These are phyloP conservation scores for Epizoanthus illoricatus DNA, from an alignment of 92 coral and sea anemone genomes.

Conservation along the genomic window DNA sequence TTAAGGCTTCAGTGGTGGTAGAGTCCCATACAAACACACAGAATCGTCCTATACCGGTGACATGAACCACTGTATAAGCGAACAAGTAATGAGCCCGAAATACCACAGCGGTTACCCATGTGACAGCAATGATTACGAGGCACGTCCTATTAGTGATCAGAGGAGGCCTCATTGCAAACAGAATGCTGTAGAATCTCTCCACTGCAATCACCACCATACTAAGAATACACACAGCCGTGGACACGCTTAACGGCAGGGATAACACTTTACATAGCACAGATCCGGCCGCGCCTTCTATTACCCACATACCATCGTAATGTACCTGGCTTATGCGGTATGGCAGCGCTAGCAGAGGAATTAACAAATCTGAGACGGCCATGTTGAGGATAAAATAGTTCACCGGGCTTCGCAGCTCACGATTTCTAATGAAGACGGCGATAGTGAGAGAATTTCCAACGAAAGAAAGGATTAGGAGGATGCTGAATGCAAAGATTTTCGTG, in stretches of 20 bases:
- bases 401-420: background rate
- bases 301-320: background rate
- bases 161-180: conserved; percentile 13
- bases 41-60: background rate
- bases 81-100: background rate
- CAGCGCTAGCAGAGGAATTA: background rate
- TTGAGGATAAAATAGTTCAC: conserved; percentile 11
- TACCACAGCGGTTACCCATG: background rate
- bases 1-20: background rate
- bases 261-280: background rate
- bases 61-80: background rate
- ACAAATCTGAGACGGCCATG: conserved; percentile 13
- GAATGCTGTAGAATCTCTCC: conserved; percentile 17
- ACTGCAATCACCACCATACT: conserved; percentile 14
- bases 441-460: conserved; percentile 15
- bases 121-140: background rate
- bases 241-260: conserved; percentile 13
- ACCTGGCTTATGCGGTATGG: conserved; percentile 5
- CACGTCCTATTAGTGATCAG: background rate
- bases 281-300: background rate
- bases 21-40: background rate
- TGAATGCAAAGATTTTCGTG: background rate
- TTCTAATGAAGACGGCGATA: conserved; percentile 1
- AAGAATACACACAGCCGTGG: background rate
- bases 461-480: background rate